A percentile compares a stretch with the other conserved stretches of the same genome.
Evolutionary conservation across 2,797 vertebrate genomes (phyloP).

Genomic region (Euthynnus affinis): DNA sequence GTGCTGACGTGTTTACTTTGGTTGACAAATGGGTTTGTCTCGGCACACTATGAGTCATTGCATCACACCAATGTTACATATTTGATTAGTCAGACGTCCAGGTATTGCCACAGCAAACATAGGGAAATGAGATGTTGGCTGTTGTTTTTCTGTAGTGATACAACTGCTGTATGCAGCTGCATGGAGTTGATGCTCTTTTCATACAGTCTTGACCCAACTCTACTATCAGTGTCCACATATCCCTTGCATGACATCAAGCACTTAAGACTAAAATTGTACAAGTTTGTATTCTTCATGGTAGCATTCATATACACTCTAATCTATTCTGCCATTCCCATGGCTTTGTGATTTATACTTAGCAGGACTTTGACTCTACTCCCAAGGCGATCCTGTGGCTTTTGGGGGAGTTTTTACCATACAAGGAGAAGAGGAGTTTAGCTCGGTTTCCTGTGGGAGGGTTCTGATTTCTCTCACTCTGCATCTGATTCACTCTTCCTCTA

Average conservation of each 20-base stretch:
- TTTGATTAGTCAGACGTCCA: constrained; percentile 31
- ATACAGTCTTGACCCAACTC: not conserved
- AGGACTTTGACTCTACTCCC: constrained; percentile 81
- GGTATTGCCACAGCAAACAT: constrained; percentile 19
- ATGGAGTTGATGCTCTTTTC: not conserved
- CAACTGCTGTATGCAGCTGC: not conserved
- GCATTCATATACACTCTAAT: constrained; percentile 53
- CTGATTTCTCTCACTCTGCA: constrained; percentile 75
- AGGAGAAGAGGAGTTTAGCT: constrained; percentile 83
- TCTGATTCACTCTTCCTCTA: constrained; percentile 67
- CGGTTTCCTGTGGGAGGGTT: constrained; percentile 87
- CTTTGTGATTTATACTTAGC: constrained; percentile 83
- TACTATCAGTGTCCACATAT: not conserved
- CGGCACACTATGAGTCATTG: constrained; percentile 44
- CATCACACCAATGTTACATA: constrained; percentile 54
- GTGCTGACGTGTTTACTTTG: constrained; percentile 31
- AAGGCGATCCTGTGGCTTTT: constrained; percentile 81
- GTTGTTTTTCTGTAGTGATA: not conserved
- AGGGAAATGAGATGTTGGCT: not conserved
- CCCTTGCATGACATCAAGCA: constrained; percentile 33
- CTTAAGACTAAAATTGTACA: constrained; percentile 29
- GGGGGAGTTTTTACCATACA: constrained; percentile 88
- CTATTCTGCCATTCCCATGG: constrained; percentile 66
- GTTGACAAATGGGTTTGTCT: constrained; percentile 35
- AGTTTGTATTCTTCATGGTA: constrained; percentile 46